phyloP scores from a whole-genome alignment of 2,113 vertebrate species.

The Martes martes region DNA sequence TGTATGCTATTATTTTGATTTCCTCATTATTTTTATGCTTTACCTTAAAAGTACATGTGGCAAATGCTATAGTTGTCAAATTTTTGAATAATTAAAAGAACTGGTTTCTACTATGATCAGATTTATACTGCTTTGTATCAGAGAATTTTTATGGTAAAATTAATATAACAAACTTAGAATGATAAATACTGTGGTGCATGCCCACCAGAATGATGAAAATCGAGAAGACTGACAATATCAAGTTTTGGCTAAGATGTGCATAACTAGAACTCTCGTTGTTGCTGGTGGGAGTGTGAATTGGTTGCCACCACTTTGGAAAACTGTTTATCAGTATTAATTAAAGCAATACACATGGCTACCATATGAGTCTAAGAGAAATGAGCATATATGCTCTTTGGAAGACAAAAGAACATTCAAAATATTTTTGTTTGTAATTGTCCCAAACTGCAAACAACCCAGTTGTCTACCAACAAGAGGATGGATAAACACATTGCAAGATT shows the following conservation, averaged over 20 bases:
- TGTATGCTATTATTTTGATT: neutral
- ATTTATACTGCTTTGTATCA: neutral
- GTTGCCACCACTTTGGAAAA: neutral
- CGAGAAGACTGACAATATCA: neutral
- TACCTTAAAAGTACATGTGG: neutral
- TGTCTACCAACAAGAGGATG: neutral
- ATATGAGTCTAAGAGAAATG: neutral
- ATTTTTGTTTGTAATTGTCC: neutral
- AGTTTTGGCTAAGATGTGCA: neutral
- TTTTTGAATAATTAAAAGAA: conserved; percentile 13
- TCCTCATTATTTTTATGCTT: neutral
- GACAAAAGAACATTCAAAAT: neutral
- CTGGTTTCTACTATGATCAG: neutral
- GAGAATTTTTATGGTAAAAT: neutral
- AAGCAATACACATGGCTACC: neutral
- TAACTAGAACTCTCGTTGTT: neutral
- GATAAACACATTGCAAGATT: neutral
- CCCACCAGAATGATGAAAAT: neutral
- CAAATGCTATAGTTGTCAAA: neutral
- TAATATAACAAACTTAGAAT: neutral
- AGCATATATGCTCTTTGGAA: neutral
- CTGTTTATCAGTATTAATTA: conserved; percentile 25
- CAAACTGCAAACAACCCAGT: neutral
- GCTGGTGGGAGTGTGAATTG: neutral
- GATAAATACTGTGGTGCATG: neutral